phyloP scores from a whole-genome alignment of 2,888 invertebrate species.

The Apotomis turbidana region DNA sequence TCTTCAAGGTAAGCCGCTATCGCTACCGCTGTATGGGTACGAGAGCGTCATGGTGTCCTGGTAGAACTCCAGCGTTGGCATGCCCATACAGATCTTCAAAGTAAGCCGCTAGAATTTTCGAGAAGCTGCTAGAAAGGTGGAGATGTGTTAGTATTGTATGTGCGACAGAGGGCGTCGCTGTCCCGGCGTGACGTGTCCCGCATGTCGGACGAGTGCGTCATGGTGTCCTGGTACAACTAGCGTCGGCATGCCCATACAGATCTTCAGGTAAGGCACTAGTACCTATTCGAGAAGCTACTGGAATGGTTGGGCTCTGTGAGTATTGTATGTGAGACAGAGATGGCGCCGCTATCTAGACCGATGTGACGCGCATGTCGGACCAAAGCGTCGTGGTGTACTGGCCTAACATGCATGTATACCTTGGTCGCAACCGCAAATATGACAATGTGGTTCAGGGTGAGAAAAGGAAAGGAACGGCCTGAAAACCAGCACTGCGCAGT shows the following conservation, averaged over 20 bases:
- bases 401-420: slow-evolving; percentile 83
- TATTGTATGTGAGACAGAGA: slow-evolving; percentile 59
- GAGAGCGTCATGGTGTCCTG: slow-evolving; percentile 97
- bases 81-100: slow-evolving; percentile 95
- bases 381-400: slow-evolving; percentile 97
- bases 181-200: slow-evolving; percentile 93
- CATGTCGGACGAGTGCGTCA: slow-evolving; percentile 94
- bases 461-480: too few species aligned
- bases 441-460: too few species aligned
- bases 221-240: slow-evolving; percentile 97
- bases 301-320: too few species aligned
- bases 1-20: too few species aligned
- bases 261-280: slow-evolving; percentile 85
- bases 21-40: slow-evolving; percentile 80
- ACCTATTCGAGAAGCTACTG: neutral
- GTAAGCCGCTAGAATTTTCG: slow-evolving; percentile 49
- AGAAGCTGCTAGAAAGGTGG: neutral
- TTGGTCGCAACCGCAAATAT: too few species aligned
- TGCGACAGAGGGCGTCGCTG: slow-evolving; percentile 90
- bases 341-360: slow-evolving; percentile 96
- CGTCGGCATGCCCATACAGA: slow-evolving; percentile 91
- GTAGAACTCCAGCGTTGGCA: slow-evolving; percentile 92
- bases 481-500: too few species aligned
- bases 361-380: slow-evolving; percentile 93
- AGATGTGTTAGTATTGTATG: too few species aligned